Evolutionary conservation across 92 coral and sea anemone genomes (phyloP).

Genomic region (Bergia sp.): DNA sequence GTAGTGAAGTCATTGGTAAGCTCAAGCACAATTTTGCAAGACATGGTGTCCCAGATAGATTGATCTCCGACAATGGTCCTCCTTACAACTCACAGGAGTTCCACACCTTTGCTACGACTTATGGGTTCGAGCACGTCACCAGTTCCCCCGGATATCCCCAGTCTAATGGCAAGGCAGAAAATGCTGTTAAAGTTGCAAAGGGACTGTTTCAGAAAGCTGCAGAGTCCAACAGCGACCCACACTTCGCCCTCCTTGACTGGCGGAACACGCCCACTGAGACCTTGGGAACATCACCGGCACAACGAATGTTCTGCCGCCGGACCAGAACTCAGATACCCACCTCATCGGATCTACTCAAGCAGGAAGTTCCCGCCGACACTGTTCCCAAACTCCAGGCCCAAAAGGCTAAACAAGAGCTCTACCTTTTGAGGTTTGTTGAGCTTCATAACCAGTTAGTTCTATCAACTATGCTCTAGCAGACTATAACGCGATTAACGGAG

Average conservation of each 20-base stretch:
- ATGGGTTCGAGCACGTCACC: conserved; percentile 1
- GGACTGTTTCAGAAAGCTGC: neutral
- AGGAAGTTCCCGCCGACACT: neutral
- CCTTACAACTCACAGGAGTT: conserved; percentile 11
- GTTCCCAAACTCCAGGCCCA: neutral
- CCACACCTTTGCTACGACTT: conserved; percentile 22
- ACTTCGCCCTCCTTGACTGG: neutral
- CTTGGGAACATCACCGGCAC: neutral
- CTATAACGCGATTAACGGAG: too few species aligned
- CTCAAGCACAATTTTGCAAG: conserved; percentile 1
- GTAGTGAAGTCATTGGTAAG: conserved; percentile 24
- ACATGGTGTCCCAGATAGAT: conserved; percentile 18
- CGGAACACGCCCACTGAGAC: neutral
- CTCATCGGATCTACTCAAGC: neutral
- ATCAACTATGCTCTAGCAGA: too few species aligned
- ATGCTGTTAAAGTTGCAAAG: neutral
- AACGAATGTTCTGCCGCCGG: neutral
- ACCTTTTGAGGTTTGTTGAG: too few species aligned
- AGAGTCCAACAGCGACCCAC: neutral
- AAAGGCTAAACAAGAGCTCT: neutral
- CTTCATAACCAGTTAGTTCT: too few species aligned
- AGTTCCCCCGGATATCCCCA: neutral
- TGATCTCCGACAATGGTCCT: conserved; percentile 18
- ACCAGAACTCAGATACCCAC: neutral
- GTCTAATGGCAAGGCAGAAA: neutral